Percentiles rank a stretch among this genome's conserved stretches.
Evolutionary conservation across 1,140 invertebrate genomes (phyloP).

Genomic region (Diorhabda carinulata): DNA sequence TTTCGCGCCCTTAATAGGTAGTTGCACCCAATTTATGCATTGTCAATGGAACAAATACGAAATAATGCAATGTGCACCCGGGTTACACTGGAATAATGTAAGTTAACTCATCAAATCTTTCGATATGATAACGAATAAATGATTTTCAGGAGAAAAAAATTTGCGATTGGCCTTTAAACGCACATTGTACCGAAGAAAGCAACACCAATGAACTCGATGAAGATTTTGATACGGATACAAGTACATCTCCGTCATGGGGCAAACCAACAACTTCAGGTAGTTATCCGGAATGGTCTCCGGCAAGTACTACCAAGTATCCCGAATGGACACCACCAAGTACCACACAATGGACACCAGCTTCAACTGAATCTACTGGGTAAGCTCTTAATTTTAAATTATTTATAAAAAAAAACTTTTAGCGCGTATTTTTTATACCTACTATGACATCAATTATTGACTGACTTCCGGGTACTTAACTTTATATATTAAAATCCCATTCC

Average conservation of each 20-base stretch:
- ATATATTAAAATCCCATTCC: no score
- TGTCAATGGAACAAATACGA: slow-evolving; percentile 76
- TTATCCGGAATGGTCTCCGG: slow-evolving; percentile 29
- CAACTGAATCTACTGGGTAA: slow-evolving; percentile 18
- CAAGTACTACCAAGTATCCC: slow-evolving; percentile 23
- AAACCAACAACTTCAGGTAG: slow-evolving; percentile 20
- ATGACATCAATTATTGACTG: no score
- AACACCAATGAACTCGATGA: slow-evolving; percentile 34
- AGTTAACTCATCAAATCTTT: slow-evolving; percentile 29
- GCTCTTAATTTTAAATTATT: neutral
- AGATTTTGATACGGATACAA: slow-evolving; percentile 6
- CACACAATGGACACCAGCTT: slow-evolving; percentile 15
- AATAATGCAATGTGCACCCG: slow-evolving; percentile 65
- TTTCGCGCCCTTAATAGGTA: slow-evolving; percentile 59
- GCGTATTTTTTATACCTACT: no score
- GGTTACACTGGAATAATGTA: slow-evolving; percentile 74
- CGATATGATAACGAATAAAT: neutral
- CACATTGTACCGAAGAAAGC: slow-evolving; percentile 55
- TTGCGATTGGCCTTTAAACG: slow-evolving; percentile 76
- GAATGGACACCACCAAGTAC: slow-evolving; percentile 19
- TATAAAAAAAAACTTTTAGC: no score
- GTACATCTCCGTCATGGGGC: slow-evolving; percentile 15
- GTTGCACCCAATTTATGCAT: slow-evolving; percentile 70
- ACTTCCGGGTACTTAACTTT: no score
- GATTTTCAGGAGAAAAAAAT: slow-evolving; percentile 50